These are phyloP conservation scores for Tyto alba DNA, from an alignment of 2,113 vertebrate genomes.

Conservation along the genomic window DNA sequence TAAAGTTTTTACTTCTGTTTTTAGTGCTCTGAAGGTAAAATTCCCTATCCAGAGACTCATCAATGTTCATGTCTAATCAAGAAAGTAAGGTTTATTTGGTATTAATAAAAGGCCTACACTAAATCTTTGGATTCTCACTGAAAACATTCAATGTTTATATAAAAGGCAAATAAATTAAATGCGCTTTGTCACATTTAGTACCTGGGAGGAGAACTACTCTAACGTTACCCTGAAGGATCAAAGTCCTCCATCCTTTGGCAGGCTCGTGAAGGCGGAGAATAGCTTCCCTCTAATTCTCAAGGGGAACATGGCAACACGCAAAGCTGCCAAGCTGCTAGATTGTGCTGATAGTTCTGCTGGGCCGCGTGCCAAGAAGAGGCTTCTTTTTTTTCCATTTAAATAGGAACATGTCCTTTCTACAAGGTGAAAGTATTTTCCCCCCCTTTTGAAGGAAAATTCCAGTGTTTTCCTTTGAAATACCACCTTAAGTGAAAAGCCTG, in stretches of 20 bases:
- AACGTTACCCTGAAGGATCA: constrained; percentile 66
- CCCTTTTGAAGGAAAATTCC: constrained; percentile 63
- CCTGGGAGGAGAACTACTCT: constrained; percentile 61
- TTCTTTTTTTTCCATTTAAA: background rate
- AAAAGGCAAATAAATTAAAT: constrained; percentile 66
- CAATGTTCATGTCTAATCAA: constrained; percentile 24
- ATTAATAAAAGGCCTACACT: constrained; percentile 44
- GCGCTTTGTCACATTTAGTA: constrained; percentile 68
- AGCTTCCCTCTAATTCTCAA: constrained; percentile 62
- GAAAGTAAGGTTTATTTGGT: constrained; percentile 53
- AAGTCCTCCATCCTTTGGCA: constrained; percentile 66
- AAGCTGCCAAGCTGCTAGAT: constrained; percentile 62
- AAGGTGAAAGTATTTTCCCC: constrained; percentile 61
- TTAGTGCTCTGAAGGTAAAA: constrained; percentile 3
- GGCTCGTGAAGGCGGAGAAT: constrained; percentile 15
- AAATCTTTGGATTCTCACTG: constrained; percentile 47
- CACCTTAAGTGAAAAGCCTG: constrained; percentile 63
- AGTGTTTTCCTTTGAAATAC: constrained; percentile 64
- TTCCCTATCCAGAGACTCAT: constrained; percentile 1
- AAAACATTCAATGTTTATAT: constrained; percentile 61
- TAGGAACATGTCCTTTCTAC: constrained; percentile 65
- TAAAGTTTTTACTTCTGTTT: constrained; percentile 1
- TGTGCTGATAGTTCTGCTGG: constrained; percentile 56
- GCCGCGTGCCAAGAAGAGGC: constrained; percentile 51
- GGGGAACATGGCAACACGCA: constrained; percentile 58